Conservation (phyloP, 2,797 vertebrate species). For the Hozukius guyotensis region DNA sequence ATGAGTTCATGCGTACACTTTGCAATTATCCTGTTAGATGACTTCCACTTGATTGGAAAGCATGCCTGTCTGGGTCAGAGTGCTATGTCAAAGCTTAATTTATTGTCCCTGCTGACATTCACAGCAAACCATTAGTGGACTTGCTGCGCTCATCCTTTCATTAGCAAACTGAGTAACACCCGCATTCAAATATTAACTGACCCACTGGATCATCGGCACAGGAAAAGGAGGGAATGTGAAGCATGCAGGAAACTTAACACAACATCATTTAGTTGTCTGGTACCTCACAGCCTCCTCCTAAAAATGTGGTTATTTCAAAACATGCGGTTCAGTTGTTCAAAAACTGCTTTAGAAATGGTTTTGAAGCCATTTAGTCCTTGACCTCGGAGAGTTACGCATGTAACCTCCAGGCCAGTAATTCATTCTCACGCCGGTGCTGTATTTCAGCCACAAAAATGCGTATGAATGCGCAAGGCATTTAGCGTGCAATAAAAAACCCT, state of each 20-base stretch:
- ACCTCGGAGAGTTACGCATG: not conserved
- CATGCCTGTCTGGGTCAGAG: conserved; percentile 28
- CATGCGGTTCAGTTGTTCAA: not conserved
- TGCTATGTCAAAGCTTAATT: conserved; percentile 62
- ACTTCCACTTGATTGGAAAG: conserved; percentile 24
- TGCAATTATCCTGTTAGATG: conserved; percentile 22
- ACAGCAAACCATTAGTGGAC: conserved; percentile 57
- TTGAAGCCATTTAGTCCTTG: not conserved
- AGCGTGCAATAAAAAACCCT: no score
- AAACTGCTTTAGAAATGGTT: not conserved
- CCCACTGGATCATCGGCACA: not conserved
- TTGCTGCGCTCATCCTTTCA: conserved; percentile 54
- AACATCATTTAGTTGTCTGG: not conserved
- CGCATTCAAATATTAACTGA: conserved; percentile 24
- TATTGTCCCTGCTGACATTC: conserved; percentile 71
- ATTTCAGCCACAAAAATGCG: not conserved
- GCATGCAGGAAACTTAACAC: not conserved
- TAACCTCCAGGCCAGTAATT: not conserved
- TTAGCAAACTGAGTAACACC: conserved; percentile 40
- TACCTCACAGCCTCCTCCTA: not conserved
- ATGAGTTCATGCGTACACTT: conserved; percentile 36
- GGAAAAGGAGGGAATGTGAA: conserved; percentile 14
- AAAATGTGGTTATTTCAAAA: not conserved
- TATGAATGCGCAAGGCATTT: no score
- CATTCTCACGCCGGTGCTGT: not conserved